A percentile compares a stretch with the other conserved stretches of the same genome.
These are phyloP conservation scores for Bombycilla garrulus DNA, from an alignment of 2,113 vertebrate genomes.

Conservation along the genomic window DNA sequence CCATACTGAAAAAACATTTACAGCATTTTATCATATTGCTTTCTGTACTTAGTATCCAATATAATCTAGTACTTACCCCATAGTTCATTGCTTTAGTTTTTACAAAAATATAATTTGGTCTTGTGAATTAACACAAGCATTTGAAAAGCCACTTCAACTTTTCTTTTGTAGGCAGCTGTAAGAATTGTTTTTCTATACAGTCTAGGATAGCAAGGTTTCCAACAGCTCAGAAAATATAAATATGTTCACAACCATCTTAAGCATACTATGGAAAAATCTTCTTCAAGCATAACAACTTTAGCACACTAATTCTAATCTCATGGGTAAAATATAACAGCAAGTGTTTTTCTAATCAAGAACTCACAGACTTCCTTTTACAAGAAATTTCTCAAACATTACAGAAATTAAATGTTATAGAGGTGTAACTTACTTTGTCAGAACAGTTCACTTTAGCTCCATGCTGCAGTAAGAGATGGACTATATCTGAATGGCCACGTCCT, in stretches of 20 bases:
- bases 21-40: not conserved
- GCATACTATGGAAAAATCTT: not conserved
- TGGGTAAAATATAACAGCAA: not conserved
- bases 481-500: conserved; percentile 90
- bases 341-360: not conserved
- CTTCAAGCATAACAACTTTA: not conserved
- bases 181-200: not conserved
- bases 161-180: not conserved
- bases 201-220: not conserved
- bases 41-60: not conserved
- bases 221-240: not conserved
- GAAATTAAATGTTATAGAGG: not conserved
- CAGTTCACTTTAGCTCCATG: conserved; percentile 97
- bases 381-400: not conserved
- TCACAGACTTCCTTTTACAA: not conserved
- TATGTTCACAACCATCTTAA: not conserved
- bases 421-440: conserved; percentile 89
- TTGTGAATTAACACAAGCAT: not conserved
- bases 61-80: not conserved
- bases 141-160: not conserved
- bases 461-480: conserved; percentile 88
- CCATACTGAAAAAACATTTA: conserved; percentile 82
- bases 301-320: not conserved
- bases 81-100: not conserved
- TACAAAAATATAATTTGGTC: not conserved